Evolutionary conservation across 2,113 vertebrate species (phyloP).

Genomic region (Bagarius yarrelli): DNA sequence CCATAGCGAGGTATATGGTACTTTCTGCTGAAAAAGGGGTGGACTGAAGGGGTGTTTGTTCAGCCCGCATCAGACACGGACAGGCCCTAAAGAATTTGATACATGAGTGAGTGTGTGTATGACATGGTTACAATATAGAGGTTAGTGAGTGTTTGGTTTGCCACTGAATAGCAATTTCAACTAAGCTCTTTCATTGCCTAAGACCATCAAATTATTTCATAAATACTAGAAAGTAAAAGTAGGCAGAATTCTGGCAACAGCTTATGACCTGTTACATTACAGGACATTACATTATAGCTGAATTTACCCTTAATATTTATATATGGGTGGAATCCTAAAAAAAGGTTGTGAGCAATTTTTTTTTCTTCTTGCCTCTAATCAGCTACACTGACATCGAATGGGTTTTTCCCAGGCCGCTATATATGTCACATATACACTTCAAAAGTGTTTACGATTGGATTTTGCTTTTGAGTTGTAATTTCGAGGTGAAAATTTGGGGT

Average conservation of each 20-base stretch:
- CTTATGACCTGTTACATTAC: background rate
- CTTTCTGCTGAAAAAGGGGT: slow-evolving; percentile 1
- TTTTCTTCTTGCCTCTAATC: background rate
- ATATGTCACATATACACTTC: background rate
- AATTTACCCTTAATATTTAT: background rate
- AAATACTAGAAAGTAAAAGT: background rate
- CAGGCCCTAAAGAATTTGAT: slow-evolving; percentile 26
- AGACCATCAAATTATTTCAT: background rate
- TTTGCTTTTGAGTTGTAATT: background rate
- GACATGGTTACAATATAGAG: slow-evolving; percentile 4
- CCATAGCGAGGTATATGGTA: background rate
- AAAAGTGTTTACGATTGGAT: background rate
- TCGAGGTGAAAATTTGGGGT: background rate
- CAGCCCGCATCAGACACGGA: slow-evolving; percentile 26
- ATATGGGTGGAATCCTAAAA: background rate
- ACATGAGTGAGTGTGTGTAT: slow-evolving; percentile 7
- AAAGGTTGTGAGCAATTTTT: too few species aligned
- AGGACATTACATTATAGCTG: background rate
- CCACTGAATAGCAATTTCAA: slow-evolving; percentile 9
- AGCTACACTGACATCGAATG: background rate
- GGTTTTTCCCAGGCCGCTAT: background rate
- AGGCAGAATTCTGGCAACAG: background rate
- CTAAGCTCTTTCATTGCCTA: background rate
- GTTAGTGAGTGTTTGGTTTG: slow-evolving; percentile 14
- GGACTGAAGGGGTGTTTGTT: background rate